Percentiles rank a stretch among this genome's conserved stretches.
Evolutionary conservation across 1,140 invertebrate genomes (phyloP).

Genomic region (Rhyzopertha dominica): DNA sequence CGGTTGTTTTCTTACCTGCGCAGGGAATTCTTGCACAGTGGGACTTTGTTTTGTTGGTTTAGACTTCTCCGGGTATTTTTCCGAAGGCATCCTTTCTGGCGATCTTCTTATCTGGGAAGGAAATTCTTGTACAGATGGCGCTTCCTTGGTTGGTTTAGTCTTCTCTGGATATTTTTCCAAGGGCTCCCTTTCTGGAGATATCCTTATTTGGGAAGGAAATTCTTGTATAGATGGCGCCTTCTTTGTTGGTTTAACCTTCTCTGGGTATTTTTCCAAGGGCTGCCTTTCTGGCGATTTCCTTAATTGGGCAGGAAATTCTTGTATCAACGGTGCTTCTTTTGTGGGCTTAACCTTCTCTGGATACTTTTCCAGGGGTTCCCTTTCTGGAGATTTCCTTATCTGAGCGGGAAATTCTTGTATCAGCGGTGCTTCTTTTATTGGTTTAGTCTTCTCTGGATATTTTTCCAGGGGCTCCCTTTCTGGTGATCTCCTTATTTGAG

Average conservation of each 20-base stretch:
- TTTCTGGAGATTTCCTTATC: slow-evolving; percentile 27
- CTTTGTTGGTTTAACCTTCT: slow-evolving; percentile 12
- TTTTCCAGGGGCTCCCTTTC: slow-evolving; percentile 19
- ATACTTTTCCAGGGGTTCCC: slow-evolving; percentile 7
- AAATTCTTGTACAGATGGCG: slow-evolving; percentile 12
- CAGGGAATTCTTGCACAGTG: slow-evolving; percentile 21
- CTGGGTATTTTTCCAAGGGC: slow-evolving; percentile 17
- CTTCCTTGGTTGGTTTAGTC: slow-evolving; percentile 13
- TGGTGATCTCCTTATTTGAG: slow-evolving; percentile 23
- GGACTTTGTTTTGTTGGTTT: slow-evolving; percentile 10
- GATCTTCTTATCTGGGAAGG: slow-evolving; percentile 27
- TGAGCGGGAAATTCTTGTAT: slow-evolving; percentile 34
- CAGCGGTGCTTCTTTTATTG: slow-evolving; percentile 11
- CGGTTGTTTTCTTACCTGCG: slow-evolving; percentile 19
- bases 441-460: slow-evolving; percentile 20
- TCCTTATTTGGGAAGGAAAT: slow-evolving; percentile 30
- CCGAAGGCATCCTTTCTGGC: slow-evolving; percentile 20
- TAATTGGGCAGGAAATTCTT: slow-evolving; percentile 5
- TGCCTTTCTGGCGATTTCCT: slow-evolving; percentile 13
- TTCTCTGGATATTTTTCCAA: slow-evolving; percentile 25
- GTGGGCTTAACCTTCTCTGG: slow-evolving; percentile 6
- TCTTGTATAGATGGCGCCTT: slow-evolving; percentile 14
- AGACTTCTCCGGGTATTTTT: slow-evolving; percentile 23
- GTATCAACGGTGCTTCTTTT: neutral
- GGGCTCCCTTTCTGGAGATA: slow-evolving; percentile 26